phyloP scores from a whole-genome alignment of 2,797 vertebrate genomes.

The Gymnoscopelus braueri region DNA sequence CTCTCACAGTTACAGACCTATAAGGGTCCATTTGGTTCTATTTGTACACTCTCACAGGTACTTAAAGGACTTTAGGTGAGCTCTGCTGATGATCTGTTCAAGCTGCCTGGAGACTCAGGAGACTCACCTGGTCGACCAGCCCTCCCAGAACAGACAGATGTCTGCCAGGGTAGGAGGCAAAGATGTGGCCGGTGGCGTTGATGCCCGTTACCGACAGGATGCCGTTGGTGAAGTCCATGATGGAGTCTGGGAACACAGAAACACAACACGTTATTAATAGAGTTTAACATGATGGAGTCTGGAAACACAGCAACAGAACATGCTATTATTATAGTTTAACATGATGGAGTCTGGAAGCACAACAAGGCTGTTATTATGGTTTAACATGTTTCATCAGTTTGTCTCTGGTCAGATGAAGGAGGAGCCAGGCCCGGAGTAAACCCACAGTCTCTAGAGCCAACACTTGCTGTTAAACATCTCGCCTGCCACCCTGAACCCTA shows the following conservation, averaged over 20 bases:
- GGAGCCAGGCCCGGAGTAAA: too few species aligned
- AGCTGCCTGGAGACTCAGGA: too few species aligned
- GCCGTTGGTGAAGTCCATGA: slow-evolving; percentile 90
- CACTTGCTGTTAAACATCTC: too few species aligned
- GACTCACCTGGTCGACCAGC: slow-evolving; percentile 89
- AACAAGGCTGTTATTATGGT: too few species aligned
- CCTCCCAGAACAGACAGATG: slow-evolving; percentile 89
- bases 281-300: slow-evolving; percentile 88
- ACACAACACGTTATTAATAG: not conserved
- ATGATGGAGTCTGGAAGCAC: slow-evolving; percentile 89
- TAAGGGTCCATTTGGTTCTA: too few species aligned
- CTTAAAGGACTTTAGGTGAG: too few species aligned
- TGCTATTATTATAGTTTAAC: slow-evolving; percentile 25
- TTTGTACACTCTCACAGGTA: too few species aligned
- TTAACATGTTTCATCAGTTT: slow-evolving; percentile 62
- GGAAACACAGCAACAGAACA: slow-evolving; percentile 21
- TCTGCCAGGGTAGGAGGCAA: slow-evolving; percentile 92
- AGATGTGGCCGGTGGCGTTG: slow-evolving; percentile 94
- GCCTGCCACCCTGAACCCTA: too few species aligned
- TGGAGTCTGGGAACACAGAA: slow-evolving; percentile 81
- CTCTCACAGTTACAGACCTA: too few species aligned
- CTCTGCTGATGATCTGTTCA: too few species aligned
- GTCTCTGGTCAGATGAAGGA: too few species aligned
- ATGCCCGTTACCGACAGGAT: slow-evolving; percentile 89
- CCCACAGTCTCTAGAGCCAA: too few species aligned